Evolutionary conservation across 1,140 invertebrate species (phyloP).

Genomic region (Plutomurus gul): DNA sequence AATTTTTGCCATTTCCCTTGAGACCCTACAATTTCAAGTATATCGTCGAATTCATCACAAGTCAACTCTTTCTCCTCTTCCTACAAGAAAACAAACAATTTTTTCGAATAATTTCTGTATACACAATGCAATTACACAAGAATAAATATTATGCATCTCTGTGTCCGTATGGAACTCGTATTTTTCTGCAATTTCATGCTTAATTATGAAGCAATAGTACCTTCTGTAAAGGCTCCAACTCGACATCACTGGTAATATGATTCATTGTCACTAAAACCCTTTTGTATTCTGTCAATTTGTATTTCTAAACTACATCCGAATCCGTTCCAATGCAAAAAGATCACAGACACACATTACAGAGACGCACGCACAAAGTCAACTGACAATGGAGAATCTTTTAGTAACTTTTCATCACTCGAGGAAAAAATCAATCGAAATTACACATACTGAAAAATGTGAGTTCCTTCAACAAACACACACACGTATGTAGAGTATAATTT

Average conservation of each 20-base stretch:
- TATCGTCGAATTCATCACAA: conserved; percentile 52
- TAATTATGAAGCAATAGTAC: too few species aligned
- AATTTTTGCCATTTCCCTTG: conserved; percentile 50
- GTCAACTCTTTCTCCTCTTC: not conserved
- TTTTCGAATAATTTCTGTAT: not conserved
- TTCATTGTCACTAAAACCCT: conserved; percentile 18
- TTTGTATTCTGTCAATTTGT: not conserved
- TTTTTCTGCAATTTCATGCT: too few species aligned
- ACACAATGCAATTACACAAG: not conserved
- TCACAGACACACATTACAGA: too few species aligned
- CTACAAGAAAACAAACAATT: not conserved
- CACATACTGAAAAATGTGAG: too few species aligned
- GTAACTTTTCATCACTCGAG: too few species aligned
- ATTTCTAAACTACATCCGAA: not conserved
- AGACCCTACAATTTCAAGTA: conserved; percentile 50
- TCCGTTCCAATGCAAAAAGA: too few species aligned
- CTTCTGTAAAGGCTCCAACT: conserved; percentile 30
- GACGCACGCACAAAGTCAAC: too few species aligned
- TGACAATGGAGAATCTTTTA: too few species aligned
- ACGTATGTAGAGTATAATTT: too few species aligned
- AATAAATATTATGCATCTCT: not conserved
- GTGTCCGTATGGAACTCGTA: too few species aligned
- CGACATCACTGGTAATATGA: conserved; percentile 15
- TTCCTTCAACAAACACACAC: too few species aligned
- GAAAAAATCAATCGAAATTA: too few species aligned